Percentiles rank a stretch among this genome's conserved stretches.
These are phyloP conservation scores for Heliconius eleuchia DNA, from an alignment of 1,140 invertebrate species.

Conservation along the genomic window DNA sequence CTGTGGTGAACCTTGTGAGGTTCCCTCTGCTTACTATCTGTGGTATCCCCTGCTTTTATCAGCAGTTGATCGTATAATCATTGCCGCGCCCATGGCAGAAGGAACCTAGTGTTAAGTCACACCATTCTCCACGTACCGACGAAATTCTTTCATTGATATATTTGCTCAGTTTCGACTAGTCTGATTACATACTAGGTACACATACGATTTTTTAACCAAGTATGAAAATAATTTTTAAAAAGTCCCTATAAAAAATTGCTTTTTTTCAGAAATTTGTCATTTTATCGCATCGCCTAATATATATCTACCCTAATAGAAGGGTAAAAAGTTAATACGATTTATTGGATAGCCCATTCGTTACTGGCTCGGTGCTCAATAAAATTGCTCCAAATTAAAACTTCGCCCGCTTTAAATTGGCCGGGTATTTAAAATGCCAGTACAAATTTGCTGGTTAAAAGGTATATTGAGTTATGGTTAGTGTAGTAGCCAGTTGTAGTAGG, in stretches of 20 bases:
- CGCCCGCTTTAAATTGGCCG: slow-evolving; percentile 18
- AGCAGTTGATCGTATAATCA: background rate
- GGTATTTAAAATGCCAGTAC: slow-evolving; percentile 22
- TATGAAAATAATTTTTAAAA: background rate
- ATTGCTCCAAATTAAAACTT: slow-evolving; percentile 29
- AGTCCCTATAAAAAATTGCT: background rate
- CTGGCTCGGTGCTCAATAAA: slow-evolving; percentile 23
- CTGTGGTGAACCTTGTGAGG: too few relatives aligned
- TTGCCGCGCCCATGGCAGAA: background rate
- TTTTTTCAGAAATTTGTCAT: background rate
- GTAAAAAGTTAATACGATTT: slow-evolving; percentile 31
- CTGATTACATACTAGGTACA: background rate
- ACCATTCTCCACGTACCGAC: background rate
- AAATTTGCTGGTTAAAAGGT: slow-evolving; percentile 21
- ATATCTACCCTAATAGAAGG: background rate
- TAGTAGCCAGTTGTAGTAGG: background rate
- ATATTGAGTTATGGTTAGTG: background rate
- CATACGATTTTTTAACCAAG: background rate
- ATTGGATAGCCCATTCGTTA: slow-evolving; percentile 30
- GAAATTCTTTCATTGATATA: background rate
- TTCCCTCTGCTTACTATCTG: too few relatives aligned
- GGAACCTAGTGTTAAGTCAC: background rate
- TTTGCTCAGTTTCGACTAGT: too few relatives aligned
- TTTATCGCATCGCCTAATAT: background rate
- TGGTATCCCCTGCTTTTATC: too few relatives aligned